A percentile compares a stretch with the other conserved stretches of the same genome.
These are phyloP conservation scores for Todus mexicanus DNA, from an alignment of 2,797 vertebrate genomes.

Conservation along the genomic window DNA sequence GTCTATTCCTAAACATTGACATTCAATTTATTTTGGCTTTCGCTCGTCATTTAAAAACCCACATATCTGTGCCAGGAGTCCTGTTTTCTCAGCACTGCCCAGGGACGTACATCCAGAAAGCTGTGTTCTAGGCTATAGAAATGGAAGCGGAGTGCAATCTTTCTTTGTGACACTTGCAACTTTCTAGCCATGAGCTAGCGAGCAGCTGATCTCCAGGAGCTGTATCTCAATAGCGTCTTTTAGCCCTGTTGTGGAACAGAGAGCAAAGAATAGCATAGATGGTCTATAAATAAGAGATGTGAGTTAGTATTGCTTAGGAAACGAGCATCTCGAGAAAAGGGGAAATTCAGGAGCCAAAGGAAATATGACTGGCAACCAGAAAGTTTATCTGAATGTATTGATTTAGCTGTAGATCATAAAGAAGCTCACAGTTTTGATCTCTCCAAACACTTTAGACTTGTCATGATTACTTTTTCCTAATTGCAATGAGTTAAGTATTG, in stretches of 20 bases:
- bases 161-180: neutral
- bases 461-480: neutral
- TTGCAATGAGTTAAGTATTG: neutral
- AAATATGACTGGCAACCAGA: neutral
- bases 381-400: neutral
- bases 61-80: neutral
- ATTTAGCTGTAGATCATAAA: neutral
- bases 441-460: neutral
- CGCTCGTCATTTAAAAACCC: constrained; percentile 23
- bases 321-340: neutral
- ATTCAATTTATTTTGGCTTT: constrained; percentile 40
- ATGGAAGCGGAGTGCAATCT: neutral
- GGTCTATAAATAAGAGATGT: neutral
- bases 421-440: neutral
- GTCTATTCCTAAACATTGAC: neutral
- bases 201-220: neutral
- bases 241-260: neutral
- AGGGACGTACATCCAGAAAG: neutral
- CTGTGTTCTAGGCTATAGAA: neutral
- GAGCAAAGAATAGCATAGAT: neutral
- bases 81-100: constrained; percentile 16
- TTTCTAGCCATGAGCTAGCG: neutral
- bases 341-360: neutral
- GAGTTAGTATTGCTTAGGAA: constrained; percentile 27
- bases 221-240: neutral